Evolutionary conservation across 2,888 invertebrate species (phyloP), one percentile per base, ranked within the genome.

Genomic region (Eilema caniola): DNA sequence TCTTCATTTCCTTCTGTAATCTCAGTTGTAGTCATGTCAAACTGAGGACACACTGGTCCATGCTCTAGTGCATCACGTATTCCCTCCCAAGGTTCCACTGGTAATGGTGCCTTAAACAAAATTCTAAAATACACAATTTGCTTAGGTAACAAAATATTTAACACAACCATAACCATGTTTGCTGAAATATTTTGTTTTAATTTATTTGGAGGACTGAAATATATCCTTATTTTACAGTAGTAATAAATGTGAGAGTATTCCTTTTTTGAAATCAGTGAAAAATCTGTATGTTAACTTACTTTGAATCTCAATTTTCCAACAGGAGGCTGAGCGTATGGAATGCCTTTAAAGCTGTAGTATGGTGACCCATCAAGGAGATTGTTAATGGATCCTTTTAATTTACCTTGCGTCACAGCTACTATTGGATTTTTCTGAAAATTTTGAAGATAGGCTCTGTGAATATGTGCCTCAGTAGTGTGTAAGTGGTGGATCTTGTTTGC

Each of bases 11-110:
- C 93, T 62, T 88, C 86, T 16, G 84, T 56, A 0, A 84, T 62
- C 59, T 82, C 69, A 28, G 78, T 66, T 14, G 84, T 78, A 8
- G 72, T 80, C 67, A 89, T 81, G 73, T 93, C 91, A 60, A 82
- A 86, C 70, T 93, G 93, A 0, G 92, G 90, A 76, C 93, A 93
- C 2, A 90, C 82, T 0, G 88, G 79, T 3, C 92, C 92, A 65
- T 93, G 93, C 37, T 89, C 79, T 12, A 79, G 83, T 1, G 93
- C 92, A 28, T 92, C 90, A 5, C 86, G 85, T 14, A 90, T 78
- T 0, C 91, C 92, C 3, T 77, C 59, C 93, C 93, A 93, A 41
- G 85, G 71, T 47, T 81, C 73, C 14, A 86, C 86, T 2, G 91
- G 89, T 70, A 84, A 67, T 1, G 93, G 93, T n/a, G 90, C 92